phyloP scores from a whole-genome alignment of 2,797 vertebrate genomes.

The Cheirogaleus major region DNA sequence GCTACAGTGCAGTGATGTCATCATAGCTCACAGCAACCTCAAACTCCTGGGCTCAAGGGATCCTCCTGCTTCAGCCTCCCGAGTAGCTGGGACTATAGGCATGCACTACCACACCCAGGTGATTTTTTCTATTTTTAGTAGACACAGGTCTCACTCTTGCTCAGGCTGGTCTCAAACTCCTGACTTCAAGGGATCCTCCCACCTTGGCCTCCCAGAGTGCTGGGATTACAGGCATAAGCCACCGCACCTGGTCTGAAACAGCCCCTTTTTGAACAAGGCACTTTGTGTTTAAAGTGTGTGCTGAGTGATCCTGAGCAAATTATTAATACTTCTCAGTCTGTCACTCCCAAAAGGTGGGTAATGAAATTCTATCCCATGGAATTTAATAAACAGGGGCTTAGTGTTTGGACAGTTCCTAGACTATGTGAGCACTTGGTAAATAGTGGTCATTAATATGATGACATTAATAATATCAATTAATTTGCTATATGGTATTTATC shows the following conservation, averaged over 20 bases:
- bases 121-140: too few species aligned
- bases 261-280: not conserved
- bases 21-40: too few species aligned
- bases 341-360: not conserved
- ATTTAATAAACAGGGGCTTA: not conserved
- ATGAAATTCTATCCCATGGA: not conserved
- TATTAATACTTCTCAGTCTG: not conserved
- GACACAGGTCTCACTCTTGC: too few species aligned
- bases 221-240: too few species aligned
- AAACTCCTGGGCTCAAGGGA: too few species aligned
- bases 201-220: too few species aligned
- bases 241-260: not conserved
- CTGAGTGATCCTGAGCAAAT: not conserved
- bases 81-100: too few species aligned
- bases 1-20: too few species aligned
- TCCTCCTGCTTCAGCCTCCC: too few species aligned
- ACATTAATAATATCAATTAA: not conserved
- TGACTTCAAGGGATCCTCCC: too few species aligned
- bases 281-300: not conserved
- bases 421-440: not conserved
- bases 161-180: too few species aligned
- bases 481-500: not conserved
- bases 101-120: too few species aligned
- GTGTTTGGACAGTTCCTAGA: not conserved
- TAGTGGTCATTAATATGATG: not conserved